These are phyloP conservation scores for Crocidura indochinensis DNA, from an alignment of 2,797 vertebrate genomes.

Conservation along the genomic window DNA sequence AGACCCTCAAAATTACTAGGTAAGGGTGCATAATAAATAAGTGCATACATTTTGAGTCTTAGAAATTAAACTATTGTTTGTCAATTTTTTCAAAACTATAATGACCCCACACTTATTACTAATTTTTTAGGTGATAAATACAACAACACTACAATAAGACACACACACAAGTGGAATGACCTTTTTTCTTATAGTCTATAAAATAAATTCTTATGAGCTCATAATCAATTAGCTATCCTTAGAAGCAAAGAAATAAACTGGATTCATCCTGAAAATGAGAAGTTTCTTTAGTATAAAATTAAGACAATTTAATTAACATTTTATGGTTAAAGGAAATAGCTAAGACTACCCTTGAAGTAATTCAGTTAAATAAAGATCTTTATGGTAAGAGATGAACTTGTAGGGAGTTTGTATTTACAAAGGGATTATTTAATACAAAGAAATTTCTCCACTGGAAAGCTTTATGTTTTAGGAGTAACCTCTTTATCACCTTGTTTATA, in stretches of 20 bases:
- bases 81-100: constrained; percentile 14
- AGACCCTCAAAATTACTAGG: background rate
- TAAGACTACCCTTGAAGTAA: constrained; percentile 55
- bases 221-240: constrained; percentile 57
- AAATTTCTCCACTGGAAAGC: background rate
- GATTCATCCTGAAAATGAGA: constrained; percentile 61
- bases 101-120: background rate
- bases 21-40: background rate
- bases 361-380: constrained; percentile 37
- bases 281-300: constrained; percentile 51
- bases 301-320: constrained; percentile 62
- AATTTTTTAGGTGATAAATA: background rate
- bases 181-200: constrained; percentile 40
- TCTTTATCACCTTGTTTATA: background rate
- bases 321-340: constrained; percentile 60
- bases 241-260: constrained; percentile 53
- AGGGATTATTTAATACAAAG: background rate
- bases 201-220: constrained; percentile 23
- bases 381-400: background rate
- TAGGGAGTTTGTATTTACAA: background rate
- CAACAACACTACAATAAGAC: background rate
- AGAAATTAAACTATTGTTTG: background rate
- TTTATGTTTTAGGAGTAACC: constrained; percentile 42
- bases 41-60: background rate
- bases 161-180: background rate